Evolutionary conservation across 2,113 vertebrate genomes (phyloP).

Genomic region (Chelonoidis abingdonii): DNA sequence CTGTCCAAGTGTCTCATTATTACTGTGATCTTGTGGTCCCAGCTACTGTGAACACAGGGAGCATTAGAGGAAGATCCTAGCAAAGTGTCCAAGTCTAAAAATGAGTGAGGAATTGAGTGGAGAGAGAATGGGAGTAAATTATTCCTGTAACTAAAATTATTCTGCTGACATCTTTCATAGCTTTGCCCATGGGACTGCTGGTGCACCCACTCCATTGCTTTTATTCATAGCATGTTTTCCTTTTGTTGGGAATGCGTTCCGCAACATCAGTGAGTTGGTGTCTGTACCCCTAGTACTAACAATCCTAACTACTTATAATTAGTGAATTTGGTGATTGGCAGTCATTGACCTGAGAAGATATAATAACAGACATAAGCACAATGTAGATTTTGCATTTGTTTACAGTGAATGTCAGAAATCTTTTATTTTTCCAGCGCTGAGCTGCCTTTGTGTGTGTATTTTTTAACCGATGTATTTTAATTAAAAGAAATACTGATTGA

Average conservation of each 20-base stretch:
- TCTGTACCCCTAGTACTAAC: slow-evolving; percentile 42
- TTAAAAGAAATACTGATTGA: not conserved
- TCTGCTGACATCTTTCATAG: slow-evolving; percentile 1
- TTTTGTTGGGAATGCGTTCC: slow-evolving; percentile 28
- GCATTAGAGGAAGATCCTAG: not conserved
- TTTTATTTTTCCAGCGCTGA: not conserved
- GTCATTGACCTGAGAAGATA: not conserved
- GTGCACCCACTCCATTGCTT: slow-evolving; percentile 48
- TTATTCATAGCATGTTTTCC: slow-evolving; percentile 35
- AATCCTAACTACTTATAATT: slow-evolving; percentile 38
- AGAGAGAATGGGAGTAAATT: not conserved
- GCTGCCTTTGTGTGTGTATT: not conserved
- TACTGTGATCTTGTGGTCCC: fast-evolving
- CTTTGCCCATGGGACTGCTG: slow-evolving; percentile 20
- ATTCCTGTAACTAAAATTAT: not conserved
- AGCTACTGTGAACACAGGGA: fast-evolving
- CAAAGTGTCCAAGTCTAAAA: not conserved
- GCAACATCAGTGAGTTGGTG: slow-evolving; percentile 8
- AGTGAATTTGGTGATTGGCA: slow-evolving; percentile 30
- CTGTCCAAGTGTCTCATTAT: not conserved
- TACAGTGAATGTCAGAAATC: not conserved
- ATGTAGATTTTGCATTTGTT: not conserved
- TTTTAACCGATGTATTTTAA: not conserved
- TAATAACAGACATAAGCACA: not conserved
- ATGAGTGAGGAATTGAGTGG: not conserved